Conservation (phyloP, 2,888 invertebrate species). For the Sphinx pinastri region DNA sequence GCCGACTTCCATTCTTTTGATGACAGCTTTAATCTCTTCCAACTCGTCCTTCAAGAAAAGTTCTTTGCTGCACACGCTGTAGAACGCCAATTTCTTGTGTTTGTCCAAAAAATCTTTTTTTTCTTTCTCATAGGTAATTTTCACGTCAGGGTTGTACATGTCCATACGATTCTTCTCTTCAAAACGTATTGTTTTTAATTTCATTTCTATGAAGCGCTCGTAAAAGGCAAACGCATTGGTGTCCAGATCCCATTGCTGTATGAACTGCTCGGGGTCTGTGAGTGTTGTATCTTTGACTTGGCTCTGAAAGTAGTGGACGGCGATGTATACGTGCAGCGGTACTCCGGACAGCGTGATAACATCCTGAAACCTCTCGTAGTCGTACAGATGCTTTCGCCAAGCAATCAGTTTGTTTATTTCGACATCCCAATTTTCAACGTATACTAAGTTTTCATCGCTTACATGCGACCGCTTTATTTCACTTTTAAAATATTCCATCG, state of each 20-base stretch:
- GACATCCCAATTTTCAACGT: conserved; percentile 11
- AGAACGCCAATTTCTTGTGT: conserved; percentile 30
- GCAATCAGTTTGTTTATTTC: background rate
- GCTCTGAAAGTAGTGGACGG: conserved; percentile 27
- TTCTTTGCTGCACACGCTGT: conserved; percentile 21
- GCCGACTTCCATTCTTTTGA: conserved; percentile 25
- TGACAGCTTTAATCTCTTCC: conserved; percentile 15
- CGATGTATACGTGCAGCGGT: conserved; percentile 28
- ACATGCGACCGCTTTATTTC: conserved; percentile 25
- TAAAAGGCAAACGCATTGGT: conserved; percentile 27
- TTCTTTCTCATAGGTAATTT: conserved; percentile 26
- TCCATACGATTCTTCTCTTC: conserved; percentile 30
- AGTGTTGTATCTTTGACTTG: conserved; percentile 25
- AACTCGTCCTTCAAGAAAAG: conserved; percentile 6
- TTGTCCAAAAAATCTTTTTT: conserved; percentile 27
- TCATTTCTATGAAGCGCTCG: conserved; percentile 28
- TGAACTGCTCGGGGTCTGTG: background rate
- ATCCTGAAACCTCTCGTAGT: background rate
- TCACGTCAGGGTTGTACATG: conserved; percentile 28
- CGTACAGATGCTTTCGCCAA: conserved; percentile 2
- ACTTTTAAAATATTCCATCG: conserved; percentile 28
- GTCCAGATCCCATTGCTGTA: conserved; percentile 28
- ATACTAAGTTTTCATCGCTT: conserved; percentile 12
- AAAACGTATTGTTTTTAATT: conserved; percentile 29
- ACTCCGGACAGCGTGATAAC: conserved; percentile 15